These are phyloP conservation scores for Batillaria attramentaria DNA, from an alignment of 1,140 invertebrate genomes.

Conservation along the genomic window DNA sequence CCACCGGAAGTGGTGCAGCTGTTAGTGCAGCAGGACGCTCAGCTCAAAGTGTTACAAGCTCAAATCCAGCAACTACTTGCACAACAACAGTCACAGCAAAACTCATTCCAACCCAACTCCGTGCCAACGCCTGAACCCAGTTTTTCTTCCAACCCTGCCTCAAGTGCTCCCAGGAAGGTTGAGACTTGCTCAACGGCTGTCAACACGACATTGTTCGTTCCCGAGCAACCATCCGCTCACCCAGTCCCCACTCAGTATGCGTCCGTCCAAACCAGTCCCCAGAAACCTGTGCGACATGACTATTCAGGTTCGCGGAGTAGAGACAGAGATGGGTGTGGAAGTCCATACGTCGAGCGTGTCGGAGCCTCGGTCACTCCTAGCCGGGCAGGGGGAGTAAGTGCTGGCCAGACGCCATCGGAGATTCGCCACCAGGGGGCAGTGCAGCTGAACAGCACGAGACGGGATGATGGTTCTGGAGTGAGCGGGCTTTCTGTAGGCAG, in stretches of 20 bases:
- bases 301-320: too few relatives aligned
- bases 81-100: constrained; percentile 38
- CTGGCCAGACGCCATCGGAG: constrained; percentile 51
- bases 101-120: neutral
- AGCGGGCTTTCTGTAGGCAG: constrained; percentile 51
- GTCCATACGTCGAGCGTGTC: neutral
- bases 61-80: constrained; percentile 63
- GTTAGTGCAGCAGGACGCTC: constrained; percentile 63
- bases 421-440: constrained; percentile 54
- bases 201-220: constrained; percentile 53
- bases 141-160: constrained; percentile 36
- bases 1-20: constrained; percentile 63
- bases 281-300: too few relatives aligned
- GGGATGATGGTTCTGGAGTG: constrained; percentile 42
- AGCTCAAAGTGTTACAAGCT: constrained; percentile 63
- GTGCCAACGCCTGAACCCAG: constrained; percentile 29
- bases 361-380: neutral
- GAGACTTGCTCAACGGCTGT: constrained; percentile 58
- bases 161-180: neutral
- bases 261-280: constrained; percentile 56
- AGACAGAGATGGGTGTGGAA: neutral
- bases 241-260: constrained; percentile 32
- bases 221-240: constrained; percentile 6
- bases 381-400: neutral
- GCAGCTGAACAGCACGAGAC: constrained; percentile 58